phyloP scores from a whole-genome alignment of 2,113 vertebrate genomes.

The Terrapene triunguis region DNA sequence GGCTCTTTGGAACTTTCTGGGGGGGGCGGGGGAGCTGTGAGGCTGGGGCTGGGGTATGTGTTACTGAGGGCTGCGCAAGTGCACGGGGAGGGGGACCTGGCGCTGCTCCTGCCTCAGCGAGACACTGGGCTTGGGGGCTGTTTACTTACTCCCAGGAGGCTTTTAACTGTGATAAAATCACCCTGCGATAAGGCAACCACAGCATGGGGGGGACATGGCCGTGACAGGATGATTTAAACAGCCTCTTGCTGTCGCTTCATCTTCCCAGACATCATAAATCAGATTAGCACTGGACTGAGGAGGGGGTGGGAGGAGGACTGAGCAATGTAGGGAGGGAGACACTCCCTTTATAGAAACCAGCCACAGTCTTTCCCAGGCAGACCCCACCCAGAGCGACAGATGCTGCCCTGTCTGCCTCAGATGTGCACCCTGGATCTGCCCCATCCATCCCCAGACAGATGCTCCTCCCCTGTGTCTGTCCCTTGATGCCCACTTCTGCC shows the following conservation, averaged over 20 bases:
- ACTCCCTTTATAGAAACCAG: background rate
- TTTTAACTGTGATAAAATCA: constrained; percentile 77
- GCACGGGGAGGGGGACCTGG: background rate
- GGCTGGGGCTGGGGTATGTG: background rate
- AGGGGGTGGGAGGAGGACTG: background rate
- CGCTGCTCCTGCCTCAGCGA: background rate
- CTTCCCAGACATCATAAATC: constrained; percentile 74
- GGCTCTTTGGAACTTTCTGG: background rate
- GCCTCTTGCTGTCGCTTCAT: constrained; percentile 73
- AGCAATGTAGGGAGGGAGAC: background rate
- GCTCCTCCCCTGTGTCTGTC: background rate
- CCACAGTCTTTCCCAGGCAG: background rate
- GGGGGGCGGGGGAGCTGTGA: background rate
- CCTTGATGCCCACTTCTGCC: background rate
- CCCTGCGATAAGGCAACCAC: constrained; percentile 21
- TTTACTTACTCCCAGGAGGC: constrained; percentile 56
- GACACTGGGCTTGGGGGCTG: background rate
- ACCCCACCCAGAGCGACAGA: fast-evolving
- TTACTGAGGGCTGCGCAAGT: background rate
- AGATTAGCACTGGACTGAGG: constrained; percentile 63
- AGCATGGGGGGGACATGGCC: constrained; percentile 20
- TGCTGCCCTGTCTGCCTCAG: background rate
- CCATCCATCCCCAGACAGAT: background rate
- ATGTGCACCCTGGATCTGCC: background rate
- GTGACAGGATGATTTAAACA: constrained; percentile 79